A percentile compares a stretch with the other conserved stretches of the same genome.
These are phyloP conservation scores for Hafferia zeledoni DNA, from an alignment of 2,797 vertebrate genomes.

Conservation along the genomic window DNA sequence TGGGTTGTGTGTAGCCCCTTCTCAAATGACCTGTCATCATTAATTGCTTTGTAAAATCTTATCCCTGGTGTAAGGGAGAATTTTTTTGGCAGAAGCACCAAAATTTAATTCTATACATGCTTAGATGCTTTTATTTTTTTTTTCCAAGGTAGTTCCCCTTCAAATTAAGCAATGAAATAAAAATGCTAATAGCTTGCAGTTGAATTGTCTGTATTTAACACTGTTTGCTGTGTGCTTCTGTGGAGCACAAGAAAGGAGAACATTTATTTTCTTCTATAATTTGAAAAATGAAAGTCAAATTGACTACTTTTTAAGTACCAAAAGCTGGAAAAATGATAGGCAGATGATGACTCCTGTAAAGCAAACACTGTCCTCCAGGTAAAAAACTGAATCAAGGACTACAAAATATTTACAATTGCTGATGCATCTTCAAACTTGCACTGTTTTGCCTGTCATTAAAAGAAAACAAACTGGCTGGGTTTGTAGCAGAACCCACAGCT, in stretches of 20 bases:
- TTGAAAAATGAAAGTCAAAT: not conserved
- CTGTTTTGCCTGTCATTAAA: not conserved
- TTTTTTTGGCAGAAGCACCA: not conserved
- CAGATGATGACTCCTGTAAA: not conserved
- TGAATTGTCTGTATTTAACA: slow-evolving; percentile 2
- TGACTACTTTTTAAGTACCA: not conserved
- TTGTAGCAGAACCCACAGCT: not conserved
- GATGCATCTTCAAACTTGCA: not conserved
- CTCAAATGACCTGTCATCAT: not conserved
- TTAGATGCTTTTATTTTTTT: not conserved
- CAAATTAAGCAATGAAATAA: slow-evolving; percentile 25
- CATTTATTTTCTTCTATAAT: not conserved
- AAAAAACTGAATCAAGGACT: not conserved
- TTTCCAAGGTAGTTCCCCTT: not conserved
- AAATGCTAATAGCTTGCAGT: not conserved
- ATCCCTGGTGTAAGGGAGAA: not conserved
- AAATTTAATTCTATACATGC: not conserved
- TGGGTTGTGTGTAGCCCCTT: not conserved
- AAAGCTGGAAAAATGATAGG: not conserved
- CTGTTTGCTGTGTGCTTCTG: not conserved
- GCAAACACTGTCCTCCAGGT: not conserved
- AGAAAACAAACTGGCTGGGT: not conserved
- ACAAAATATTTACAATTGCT: not conserved
- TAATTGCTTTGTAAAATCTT: not conserved
- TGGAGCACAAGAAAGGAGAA: not conserved